A percentile compares a stretch with the other conserved stretches of the same genome.
Conservation (phyloP, 2,888 invertebrate genomes). For the Pseudeuparius sepicola region DNA sequence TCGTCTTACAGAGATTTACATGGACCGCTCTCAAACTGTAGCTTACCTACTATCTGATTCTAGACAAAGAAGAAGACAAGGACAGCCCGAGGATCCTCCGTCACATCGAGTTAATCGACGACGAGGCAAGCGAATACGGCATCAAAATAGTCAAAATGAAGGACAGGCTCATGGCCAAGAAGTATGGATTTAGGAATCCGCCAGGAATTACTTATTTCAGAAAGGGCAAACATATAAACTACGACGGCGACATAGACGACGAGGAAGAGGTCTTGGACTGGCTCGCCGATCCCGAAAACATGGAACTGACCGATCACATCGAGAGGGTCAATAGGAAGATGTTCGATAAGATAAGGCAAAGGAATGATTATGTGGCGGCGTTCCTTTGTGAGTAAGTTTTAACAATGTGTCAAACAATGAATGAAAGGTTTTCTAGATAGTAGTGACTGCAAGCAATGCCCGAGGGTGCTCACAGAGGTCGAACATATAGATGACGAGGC, state of each 20-base stretch:
- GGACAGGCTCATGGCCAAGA: slow-evolving; percentile 86
- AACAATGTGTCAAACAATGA: background rate
- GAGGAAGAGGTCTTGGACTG: slow-evolving; percentile 84
- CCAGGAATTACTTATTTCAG: slow-evolving; percentile 88
- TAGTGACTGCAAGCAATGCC: slow-evolving; percentile 91
- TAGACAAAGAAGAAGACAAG: slow-evolving; percentile 75
- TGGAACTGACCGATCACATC: slow-evolving; percentile 88
- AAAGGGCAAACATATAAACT: slow-evolving; percentile 80
- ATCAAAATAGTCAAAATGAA: slow-evolving; percentile 82
- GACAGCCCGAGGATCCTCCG: slow-evolving; percentile 71
- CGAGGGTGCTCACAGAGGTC: slow-evolving; percentile 74
- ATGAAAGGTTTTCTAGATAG: slow-evolving; percentile 58
- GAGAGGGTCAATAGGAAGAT: slow-evolving; percentile 86
- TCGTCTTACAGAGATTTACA: no score
- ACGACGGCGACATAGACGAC: slow-evolving; percentile 87
- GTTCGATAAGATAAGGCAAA: slow-evolving; percentile 83
- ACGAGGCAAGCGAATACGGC: slow-evolving; percentile 85
- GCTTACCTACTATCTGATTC: no score
- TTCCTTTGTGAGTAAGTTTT: slow-evolving; percentile 72
- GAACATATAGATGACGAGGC: slow-evolving; percentile 93
- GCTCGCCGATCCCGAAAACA: slow-evolving; percentile 87
- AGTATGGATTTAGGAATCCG: slow-evolving; percentile 80
- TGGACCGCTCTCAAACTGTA: no score
- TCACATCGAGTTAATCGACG: slow-evolving; percentile 82
- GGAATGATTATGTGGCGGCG: slow-evolving; percentile 83